Evolutionary conservation across 2,888 invertebrate genomes (phyloP), one percentile per base, ranked within the genome.

Genomic region (Neoaliturus tenellus): DNA sequence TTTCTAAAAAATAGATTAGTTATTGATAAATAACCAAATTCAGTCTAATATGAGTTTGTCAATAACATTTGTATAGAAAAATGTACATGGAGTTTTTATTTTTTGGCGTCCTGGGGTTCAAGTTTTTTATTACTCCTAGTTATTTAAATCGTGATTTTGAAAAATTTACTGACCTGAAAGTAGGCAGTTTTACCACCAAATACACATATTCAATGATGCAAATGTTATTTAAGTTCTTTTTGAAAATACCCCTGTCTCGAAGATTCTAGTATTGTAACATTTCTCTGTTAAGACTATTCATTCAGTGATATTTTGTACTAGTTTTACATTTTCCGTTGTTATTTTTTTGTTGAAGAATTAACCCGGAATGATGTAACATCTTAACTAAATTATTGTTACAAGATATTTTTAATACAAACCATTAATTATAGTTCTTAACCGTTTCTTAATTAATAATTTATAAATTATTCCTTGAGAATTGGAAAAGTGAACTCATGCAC

Each of bases 401-500:
- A 35, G 20, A 39, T 39, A 4, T 39, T 69, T 28, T 39, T 39
- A 69, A 69, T 39, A 69, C 39, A 69, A 39, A 39, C 25, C 23
- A 39, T 69, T 39, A 69, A 69, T 39, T 33, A 39, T 35, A 39
- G 25, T 39, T 35, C 39, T 35, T 69, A 69, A 20, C 39, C 0
- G 39, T 69, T 69, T 23, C 20, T 35, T 35, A 39, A 69, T 17
- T 69, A 39, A 23, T 39, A 39, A 69, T 20, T 35, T 69, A 39
- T 69, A 20, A 69, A 39, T 69, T 69, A 69, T 69, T 69, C 39
- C 12, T 69, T 39, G 39, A 69, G 33, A 75, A 44, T 39, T 25
- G 23, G n/a, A 41, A 44, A 41, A 75, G 48, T 20, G 35, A 51
- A 78, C 78, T 78, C 35, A 48, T 78, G 78, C 78, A 78, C 78